Conservation (phyloP, 2,888 invertebrate species). For the Coelogynopora nodosa region DNA sequence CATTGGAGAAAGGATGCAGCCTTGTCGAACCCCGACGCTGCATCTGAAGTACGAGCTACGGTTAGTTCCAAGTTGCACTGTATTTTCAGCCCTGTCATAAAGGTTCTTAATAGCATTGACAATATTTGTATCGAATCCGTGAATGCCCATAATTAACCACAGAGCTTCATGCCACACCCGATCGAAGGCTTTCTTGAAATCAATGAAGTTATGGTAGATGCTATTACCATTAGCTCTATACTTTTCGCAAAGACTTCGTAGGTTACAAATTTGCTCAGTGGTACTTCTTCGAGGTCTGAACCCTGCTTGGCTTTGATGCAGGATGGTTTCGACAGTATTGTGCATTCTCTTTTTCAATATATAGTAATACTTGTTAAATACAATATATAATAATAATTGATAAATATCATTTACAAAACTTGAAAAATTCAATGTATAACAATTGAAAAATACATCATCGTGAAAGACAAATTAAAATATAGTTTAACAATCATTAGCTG, state of each 20-base stretch:
- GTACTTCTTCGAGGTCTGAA: too few species aligned
- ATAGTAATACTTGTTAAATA: too few species aligned
- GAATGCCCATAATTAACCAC: background rate
- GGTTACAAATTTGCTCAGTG: background rate
- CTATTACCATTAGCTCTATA: background rate
- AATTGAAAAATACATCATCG: too few species aligned
- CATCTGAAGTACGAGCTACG: background rate
- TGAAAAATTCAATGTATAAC: too few species aligned
- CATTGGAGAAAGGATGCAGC: too few species aligned
- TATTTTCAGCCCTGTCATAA: background rate
- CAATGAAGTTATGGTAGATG: background rate
- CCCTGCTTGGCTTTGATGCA: background rate
- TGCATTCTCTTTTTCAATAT: too few species aligned
- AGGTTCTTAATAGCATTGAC: background rate
- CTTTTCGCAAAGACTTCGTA: background rate
- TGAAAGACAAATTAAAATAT: too few species aligned
- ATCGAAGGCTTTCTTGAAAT: background rate
- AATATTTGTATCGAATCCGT: background rate
- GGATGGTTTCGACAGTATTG: background rate
- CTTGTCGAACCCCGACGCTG: background rate
- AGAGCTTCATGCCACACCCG: background rate
- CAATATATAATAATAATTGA: too few species aligned
- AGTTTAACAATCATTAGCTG: too few species aligned
- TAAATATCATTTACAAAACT: too few species aligned
- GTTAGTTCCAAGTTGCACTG: background rate